Conservation (phyloP, 1,140 invertebrate species). For the Macrobrachium rosenbergii region DNA sequence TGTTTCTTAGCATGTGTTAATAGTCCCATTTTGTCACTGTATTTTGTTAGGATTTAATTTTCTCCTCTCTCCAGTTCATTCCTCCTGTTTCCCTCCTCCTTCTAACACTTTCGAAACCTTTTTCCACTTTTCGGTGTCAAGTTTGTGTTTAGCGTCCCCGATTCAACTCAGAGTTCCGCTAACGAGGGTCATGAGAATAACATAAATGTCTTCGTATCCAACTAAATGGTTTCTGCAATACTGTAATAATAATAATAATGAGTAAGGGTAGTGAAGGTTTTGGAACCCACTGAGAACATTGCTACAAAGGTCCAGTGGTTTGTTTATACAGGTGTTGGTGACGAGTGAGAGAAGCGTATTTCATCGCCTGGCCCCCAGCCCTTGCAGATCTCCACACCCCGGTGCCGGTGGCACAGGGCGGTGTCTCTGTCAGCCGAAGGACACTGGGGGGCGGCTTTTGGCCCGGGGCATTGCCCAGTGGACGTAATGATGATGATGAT, state of each 20-base stretch:
- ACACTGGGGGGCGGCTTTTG: not conserved
- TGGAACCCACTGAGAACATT: slow-evolving; percentile 58
- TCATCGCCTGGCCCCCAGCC: slow-evolving; percentile 47
- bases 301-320: slow-evolving; percentile 60
- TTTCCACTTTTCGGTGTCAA: not conserved
- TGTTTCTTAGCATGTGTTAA: too few relatives aligned
- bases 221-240: slow-evolving; percentile 43
- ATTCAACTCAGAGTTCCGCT: slow-evolving; percentile 32
- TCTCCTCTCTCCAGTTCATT: too few relatives aligned
- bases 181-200: slow-evolving; percentile 37
- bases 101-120: not conserved
- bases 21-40: too few relatives aligned
- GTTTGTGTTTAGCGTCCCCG: slow-evolving; percentile 27
- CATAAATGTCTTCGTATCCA: slow-evolving; percentile 54
- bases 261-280: slow-evolving; percentile 56
- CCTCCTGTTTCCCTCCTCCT: too few relatives aligned
- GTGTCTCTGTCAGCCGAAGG: not conserved
- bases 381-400: slow-evolving; percentile 26
- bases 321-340: slow-evolving; percentile 62
- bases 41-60: too few relatives aligned
- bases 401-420: slow-evolving; percentile 31
- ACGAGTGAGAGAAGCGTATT: slow-evolving; percentile 59
- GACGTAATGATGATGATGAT: slow-evolving; percentile 56
- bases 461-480: slow-evolving; percentile 57
- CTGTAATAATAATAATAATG: slow-evolving; percentile 27